These are phyloP conservation scores for Danio aesculapii DNA, from an alignment of 2,797 vertebrate genomes.

Conservation along the genomic window DNA sequence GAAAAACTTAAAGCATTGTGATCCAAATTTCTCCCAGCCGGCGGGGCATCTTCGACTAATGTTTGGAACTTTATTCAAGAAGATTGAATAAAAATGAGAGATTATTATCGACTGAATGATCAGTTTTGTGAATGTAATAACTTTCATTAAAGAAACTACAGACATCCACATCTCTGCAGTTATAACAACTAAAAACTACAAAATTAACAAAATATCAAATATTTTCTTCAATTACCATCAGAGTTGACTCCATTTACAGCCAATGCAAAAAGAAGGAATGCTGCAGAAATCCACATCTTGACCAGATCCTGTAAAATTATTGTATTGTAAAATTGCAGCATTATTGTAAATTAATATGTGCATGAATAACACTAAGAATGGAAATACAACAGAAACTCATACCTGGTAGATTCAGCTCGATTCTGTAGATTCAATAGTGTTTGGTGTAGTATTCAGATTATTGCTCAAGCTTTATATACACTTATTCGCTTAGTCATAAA, in stretches of 20 bases:
- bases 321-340: too few relatives aligned
- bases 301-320: background rate
- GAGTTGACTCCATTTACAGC: background rate
- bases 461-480: constrained; percentile 1
- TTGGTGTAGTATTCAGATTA: background rate
- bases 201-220: background rate
- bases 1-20: constrained; percentile 45
- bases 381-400: background rate
- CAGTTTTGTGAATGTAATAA: background rate
- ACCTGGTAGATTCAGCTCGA: background rate
- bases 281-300: constrained; percentile 33
- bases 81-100: background rate
- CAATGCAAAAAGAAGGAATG: constrained; percentile 3
- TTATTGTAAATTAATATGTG: background rate
- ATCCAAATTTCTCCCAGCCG: constrained; percentile 35
- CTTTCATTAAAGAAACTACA: background rate
- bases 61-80: background rate
- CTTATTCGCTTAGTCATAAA: background rate
- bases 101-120: background rate
- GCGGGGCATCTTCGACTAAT: background rate
- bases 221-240: background rate
- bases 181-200: too few relatives aligned
- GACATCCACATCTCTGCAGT: background rate
- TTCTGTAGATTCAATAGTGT: background rate
- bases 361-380: background rate